Percentiles rank a stretch among this genome's conserved stretches.
Conservation (phyloP, 2,888 invertebrate genomes). For the Subacronicta megacephala region DNA sequence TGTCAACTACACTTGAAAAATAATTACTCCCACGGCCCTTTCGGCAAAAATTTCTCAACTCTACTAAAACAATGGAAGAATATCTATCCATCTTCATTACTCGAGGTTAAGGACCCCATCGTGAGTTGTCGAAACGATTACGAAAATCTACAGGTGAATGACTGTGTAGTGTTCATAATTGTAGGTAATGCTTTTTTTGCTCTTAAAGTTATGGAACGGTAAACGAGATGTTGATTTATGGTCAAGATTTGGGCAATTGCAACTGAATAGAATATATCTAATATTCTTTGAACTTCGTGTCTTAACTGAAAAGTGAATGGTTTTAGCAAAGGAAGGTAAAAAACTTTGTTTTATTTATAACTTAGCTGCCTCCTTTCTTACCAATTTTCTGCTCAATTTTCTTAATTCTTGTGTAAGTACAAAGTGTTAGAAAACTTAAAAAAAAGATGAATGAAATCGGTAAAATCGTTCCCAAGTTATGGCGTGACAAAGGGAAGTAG, state of each 20-base stretch:
- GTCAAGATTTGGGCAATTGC: constrained; percentile 1
- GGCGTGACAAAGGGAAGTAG: too few relatives aligned
- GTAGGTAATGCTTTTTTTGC: neutral
- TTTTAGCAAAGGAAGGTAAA: too few relatives aligned
- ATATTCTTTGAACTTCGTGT: too few relatives aligned
- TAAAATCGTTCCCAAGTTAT: too few relatives aligned
- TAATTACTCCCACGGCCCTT: neutral
- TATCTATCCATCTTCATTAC: too few relatives aligned
- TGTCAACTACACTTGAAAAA: neutral
- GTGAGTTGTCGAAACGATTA: neutral
- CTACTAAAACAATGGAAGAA: neutral
- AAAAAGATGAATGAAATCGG: too few relatives aligned
- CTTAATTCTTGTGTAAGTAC: too few relatives aligned
- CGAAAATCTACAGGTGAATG: neutral
- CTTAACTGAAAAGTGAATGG: neutral
- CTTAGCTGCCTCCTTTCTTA: too few relatives aligned
- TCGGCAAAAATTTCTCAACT: neutral
- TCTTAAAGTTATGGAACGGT: constrained; percentile 2
- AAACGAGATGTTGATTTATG: neutral
- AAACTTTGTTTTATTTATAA: too few relatives aligned
- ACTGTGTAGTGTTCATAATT: neutral
- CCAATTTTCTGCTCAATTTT: too few relatives aligned
- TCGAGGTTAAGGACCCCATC: neutral
- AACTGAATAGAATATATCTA: too few relatives aligned
- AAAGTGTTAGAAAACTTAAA: too few relatives aligned